phyloP scores from a whole-genome alignment of 1,140 invertebrate species.

The Tribolium madens region DNA sequence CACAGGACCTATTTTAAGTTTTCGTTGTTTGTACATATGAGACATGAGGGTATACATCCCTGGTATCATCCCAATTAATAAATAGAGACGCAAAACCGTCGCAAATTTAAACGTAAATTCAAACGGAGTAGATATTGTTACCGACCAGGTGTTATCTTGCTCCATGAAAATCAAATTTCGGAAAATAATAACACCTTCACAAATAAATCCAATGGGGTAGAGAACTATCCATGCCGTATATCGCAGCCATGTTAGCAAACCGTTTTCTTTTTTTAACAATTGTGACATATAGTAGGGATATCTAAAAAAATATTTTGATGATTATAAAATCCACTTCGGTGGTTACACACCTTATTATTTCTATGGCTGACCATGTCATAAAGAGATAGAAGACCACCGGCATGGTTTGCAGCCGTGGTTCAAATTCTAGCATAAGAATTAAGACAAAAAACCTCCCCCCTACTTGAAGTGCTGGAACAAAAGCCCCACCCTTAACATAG shows the following conservation, averaged over 20 bases:
- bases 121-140: slow-evolving; percentile 84
- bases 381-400: slow-evolving; percentile 91
- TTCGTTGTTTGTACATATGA: slow-evolving; percentile 80
- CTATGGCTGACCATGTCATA: slow-evolving; percentile 82
- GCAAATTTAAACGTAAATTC: slow-evolving; percentile 92
- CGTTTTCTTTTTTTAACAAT: slow-evolving; percentile 79
- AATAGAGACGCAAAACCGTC: slow-evolving; percentile 80
- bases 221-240: slow-evolving; percentile 94
- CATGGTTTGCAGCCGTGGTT: slow-evolving; percentile 87
- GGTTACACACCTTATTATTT: slow-evolving; percentile 79
- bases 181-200: slow-evolving; percentile 85
- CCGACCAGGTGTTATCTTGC: slow-evolving; percentile 82
- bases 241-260: slow-evolving; percentile 89
- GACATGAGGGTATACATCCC: slow-evolving; percentile 81
- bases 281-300: slow-evolving; percentile 93
- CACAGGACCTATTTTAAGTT: slow-evolving; percentile 69
- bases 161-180: slow-evolving; percentile 91
- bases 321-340: not conserved
- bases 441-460: slow-evolving; percentile 83
- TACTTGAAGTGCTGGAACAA: slow-evolving; percentile 79
- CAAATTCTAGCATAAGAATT: slow-evolving; percentile 86
- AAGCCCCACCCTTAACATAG: slow-evolving; percentile 81
- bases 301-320: slow-evolving; percentile 67
- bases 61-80: slow-evolving; percentile 81
- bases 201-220: slow-evolving; percentile 90